These are phyloP conservation scores for Alitta virens DNA, from an alignment of 2,888 invertebrate genomes.

Conservation along the genomic window DNA sequence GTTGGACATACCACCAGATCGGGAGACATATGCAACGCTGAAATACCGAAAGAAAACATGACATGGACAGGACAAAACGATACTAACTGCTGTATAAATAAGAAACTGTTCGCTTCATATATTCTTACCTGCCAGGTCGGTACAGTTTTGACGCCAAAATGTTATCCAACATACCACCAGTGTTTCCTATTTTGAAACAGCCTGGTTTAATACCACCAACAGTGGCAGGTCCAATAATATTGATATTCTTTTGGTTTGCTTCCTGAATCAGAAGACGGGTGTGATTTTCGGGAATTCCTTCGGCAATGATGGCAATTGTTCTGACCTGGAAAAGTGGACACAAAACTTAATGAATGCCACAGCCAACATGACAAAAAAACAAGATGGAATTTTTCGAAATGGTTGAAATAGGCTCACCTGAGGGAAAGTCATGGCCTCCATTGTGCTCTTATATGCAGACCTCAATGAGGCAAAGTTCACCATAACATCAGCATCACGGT, in stretches of 20 bases:
- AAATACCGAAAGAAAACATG: too few species aligned
- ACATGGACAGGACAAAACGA: too few species aligned
- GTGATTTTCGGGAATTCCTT: constrained; percentile 98
- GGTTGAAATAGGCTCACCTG: constrained; percentile 65
- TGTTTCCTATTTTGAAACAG: constrained; percentile 98
- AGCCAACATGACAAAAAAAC: too few species aligned
- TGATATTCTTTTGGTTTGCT: constrained; percentile 80
- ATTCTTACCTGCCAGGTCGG: constrained; percentile 74
- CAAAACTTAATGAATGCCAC: too few species aligned
- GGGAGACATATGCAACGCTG: constrained; percentile 96
- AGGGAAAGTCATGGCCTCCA: constrained; percentile 89
- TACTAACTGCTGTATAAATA: too few species aligned
- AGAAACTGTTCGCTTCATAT: too few species aligned
- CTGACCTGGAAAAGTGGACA: constrained; percentile 69
- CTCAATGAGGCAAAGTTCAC: constrained; percentile 95
- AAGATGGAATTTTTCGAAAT: too few species aligned
- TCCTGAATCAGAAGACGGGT: constrained; percentile 81
- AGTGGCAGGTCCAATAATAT: constrained; percentile 85
- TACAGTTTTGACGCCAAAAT: constrained; percentile 95
- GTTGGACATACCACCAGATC: constrained; percentile 99
- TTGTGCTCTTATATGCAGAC: constrained; percentile 93
- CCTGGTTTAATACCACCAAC: constrained; percentile 97
- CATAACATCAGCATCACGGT: constrained; percentile 90
- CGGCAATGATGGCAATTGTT: constrained; percentile 96
- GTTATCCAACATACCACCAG: constrained; percentile 99